Evolutionary conservation across 1,140 invertebrate species (phyloP).

Genomic region (Gryon sp.): DNA sequence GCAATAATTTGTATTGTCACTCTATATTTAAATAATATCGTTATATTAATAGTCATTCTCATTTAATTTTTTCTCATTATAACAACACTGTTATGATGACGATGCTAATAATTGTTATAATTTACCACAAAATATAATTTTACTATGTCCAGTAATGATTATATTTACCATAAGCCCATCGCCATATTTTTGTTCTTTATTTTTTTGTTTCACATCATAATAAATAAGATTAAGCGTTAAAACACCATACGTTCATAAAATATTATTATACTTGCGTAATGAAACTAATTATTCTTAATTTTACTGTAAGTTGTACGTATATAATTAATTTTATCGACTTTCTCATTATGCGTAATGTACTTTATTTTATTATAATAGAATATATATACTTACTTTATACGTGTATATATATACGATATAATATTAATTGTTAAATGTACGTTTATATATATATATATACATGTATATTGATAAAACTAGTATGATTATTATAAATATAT

Average conservation of each 20-base stretch:
- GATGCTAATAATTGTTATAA: constrained; percentile 50
- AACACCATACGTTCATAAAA: constrained; percentile 28
- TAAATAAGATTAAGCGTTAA: constrained; percentile 29
- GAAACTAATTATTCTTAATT: constrained; percentile 32
- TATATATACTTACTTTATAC: constrained; percentile 12
- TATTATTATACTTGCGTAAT: constrained; percentile 40
- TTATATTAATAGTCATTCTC: constrained; percentile 31
- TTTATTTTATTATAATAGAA: constrained; percentile 22
- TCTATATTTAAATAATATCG: constrained; percentile 34
- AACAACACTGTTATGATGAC: constrained; percentile 47
- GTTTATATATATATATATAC: constrained; percentile 13
- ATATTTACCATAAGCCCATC: constrained; percentile 40
- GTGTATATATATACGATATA: constrained; percentile 24
- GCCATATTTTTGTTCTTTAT: too few species aligned
- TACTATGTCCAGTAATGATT: constrained; percentile 25
- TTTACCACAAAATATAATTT: constrained; percentile 27
- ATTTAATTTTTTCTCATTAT: constrained; percentile 51
- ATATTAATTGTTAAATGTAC: neutral
- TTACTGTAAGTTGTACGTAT: constrained; percentile 43
- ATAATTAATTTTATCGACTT: constrained; percentile 19
- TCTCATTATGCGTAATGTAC: constrained; percentile 33
- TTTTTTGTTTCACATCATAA: constrained; percentile 51
- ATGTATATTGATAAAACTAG: constrained; percentile 3
- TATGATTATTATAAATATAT: constrained; percentile 11
- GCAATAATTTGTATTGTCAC: constrained; percentile 24